Base-by-base conservation (phyloP, 2,888 invertebrate genomes). In the Axea sp. region DNA sequence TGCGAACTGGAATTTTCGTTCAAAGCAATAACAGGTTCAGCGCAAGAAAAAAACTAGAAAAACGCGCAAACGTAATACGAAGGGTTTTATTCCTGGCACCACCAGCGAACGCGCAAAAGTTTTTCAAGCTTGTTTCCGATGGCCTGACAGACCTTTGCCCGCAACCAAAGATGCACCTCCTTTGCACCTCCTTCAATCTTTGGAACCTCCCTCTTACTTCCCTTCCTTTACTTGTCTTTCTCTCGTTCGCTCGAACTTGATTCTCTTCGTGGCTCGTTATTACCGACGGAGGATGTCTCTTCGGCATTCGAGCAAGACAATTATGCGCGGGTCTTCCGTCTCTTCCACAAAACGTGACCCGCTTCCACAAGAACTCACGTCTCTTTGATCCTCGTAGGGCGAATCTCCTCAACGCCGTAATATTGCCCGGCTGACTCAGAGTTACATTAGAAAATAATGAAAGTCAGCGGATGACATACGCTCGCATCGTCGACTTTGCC, bases 281-380 rank as follows among this genome's bases (percentile, higher is more conserved):
- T 76, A 65, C 68, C 57, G 41, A 67, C 67, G 37, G 28, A 62
- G 8, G 8, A 57, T 62, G 68, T 75, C 65, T 76, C 57, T 57
- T 73, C 67, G 65, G 72, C 72, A 71, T 73, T 57, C 64, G 35
- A 55, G 75, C 62, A 64, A 71, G 73, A 77, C 73, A 78, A 78
- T 78, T 78, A 78, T 76, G 74, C 71, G 73, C 67, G 72, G 41
- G 39, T 3, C 39, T 45, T 31, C 30, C 33, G 53, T 51, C 59
- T 49, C 69, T 37, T 12, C 45, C 39, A 43, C 55, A 45, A 71
- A 74, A 77, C 77, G 78, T 77, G 77, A 78, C 78, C 77, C 71
- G 77, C 67, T 74, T 78, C 53, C 68, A 53, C 74, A 76, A 76
- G 72, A 39, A 71, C 59, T 62, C 73, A 43, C 62, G 68, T 68